Base-by-base conservation (phyloP, 2,113 vertebrate genomes). In the Nesoenas mayeri region DNA sequence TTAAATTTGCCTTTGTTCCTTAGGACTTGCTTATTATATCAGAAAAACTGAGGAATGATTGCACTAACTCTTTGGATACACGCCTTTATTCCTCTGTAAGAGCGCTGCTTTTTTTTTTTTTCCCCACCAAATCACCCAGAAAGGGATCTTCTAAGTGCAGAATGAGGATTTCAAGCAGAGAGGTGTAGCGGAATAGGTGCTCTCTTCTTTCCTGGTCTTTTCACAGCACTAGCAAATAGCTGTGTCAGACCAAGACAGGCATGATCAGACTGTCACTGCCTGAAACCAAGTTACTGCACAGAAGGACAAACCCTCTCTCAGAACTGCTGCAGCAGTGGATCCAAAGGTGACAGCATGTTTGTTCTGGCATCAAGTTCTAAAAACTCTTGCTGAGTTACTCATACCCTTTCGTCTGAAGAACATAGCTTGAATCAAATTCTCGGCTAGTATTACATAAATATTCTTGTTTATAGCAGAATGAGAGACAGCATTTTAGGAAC, bases 1-100 rank as follows among this genome's bases (percentile, higher is more conserved):
- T 90, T 93, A 73, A 83, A 74, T 94, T 72, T 82, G 17, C 47
- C 36, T 89, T 89, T 91, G 13, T 80, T 93, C 51, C 9, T 71
- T 53, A 73, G 25, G 56, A 83, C n/a, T 53, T 77, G 14, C 28
- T 78, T 78, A 70, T 15, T 83, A 62, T 62, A 26, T 21, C 42
- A 58, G 36, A 79, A 83, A 71, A 86, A 80, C 29, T 74, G 10
- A 9, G 25, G 14, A 73, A 42, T 48, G 22, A 51, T 65, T 81
- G 26, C 21, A 36, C 10, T 60, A 51, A 34, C 26, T 69, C 21
- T 34, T 62, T 89, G 65, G 29, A 36, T 71, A 14, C 0, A 0
- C 50, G 21, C 38, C n/a, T 81, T 51, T 81, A 26, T 67, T 91
- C 36, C 26, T 82, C 31, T 34, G 9, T 29, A 62, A 40, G 15